phyloP scores from a whole-genome alignment of 2,113 vertebrate species.

The Pteropus alecto region DNA sequence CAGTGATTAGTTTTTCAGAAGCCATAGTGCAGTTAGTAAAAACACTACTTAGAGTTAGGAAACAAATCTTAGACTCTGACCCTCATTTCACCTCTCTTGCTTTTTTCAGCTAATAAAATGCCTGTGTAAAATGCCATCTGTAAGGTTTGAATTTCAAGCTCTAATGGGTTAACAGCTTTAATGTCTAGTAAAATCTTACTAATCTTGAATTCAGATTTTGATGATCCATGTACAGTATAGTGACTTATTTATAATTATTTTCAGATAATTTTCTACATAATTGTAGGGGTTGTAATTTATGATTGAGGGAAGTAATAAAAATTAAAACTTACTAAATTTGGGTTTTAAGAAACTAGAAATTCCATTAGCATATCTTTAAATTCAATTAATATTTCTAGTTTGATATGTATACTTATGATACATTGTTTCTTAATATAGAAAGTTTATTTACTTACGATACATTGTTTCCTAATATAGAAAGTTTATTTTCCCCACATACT shows the following conservation, averaged over 20 bases:
- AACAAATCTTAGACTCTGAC: background rate
- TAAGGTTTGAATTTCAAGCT: constrained; percentile 10
- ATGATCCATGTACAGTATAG: background rate
- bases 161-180: background rate
- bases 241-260: constrained; percentile 23
- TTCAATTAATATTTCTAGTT: constrained; percentile 20
- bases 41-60: background rate
- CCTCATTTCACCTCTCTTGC: background rate
- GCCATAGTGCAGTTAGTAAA: background rate
- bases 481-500: background rate
- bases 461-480: background rate
- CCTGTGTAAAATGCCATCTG: background rate
- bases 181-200: constrained; percentile 14
- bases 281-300: constrained; percentile 9
- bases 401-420: background rate
- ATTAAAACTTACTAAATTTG: background rate
- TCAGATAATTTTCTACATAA: constrained; percentile 22
- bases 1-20: constrained; percentile 5
- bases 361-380: background rate
- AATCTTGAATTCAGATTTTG: constrained; percentile 30
- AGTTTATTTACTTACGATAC: background rate
- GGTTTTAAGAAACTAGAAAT: constrained; percentile 20
- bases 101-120: constrained; percentile 11
- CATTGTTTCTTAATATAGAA: background rate
- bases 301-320: background rate